Base-by-base conservation (phyloP, 2,113 vertebrate species). In the Oriolus oriolus region DNA sequence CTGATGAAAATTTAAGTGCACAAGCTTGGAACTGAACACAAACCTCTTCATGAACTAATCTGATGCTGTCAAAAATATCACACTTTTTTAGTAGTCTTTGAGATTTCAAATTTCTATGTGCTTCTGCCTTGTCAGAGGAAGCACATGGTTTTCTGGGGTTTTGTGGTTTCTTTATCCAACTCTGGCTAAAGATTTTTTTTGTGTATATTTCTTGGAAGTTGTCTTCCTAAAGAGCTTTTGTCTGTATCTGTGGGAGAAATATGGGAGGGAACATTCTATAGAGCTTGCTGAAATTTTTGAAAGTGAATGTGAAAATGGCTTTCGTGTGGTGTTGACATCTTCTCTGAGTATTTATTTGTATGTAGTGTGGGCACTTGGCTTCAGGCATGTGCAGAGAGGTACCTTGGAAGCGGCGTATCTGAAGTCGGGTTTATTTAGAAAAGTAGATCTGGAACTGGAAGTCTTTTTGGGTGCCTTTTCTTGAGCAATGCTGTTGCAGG, bases 401-500 rank as follows among this genome's bases (percentile, higher is more conserved):
- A 50, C 21, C 5, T 37, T 15, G 31, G 24, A 73, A 84, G 39
- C 35, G 27, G 19, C 14, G 2, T 63, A 59, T 39, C 45, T 45
- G 28, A 78, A 37, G 17, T 57, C 21, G 61, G 49, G 15, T 63
- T 65, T 57, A 33, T 26, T 86, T 50, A 35, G 41, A 39, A 35
- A 74, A 89, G 35, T 16, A 39, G 7, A 21, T 35, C 3, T 69
- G 45, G 20, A 79, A 10, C 56, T 64, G 26, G 30, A 84, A 42
- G 16, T 33, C 20, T 89, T 14, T 23, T 42, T 71, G 45, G 20
- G 50, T 80, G 68, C 35, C 45, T 86, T 64, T 69, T 83, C 49
- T 84, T 89, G n/a, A 71, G 16, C 22, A 45, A 0, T 7, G 8
- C 10, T 3, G 0, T 64, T 78, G 39, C 30, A 27, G 21, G n/a